Percentiles rank a stretch among this genome's conserved stretches.
Evolutionary conservation across 64 coral and sea anemone genomes (phyloP).

Genomic region (Platygyra sinensis): DNA sequence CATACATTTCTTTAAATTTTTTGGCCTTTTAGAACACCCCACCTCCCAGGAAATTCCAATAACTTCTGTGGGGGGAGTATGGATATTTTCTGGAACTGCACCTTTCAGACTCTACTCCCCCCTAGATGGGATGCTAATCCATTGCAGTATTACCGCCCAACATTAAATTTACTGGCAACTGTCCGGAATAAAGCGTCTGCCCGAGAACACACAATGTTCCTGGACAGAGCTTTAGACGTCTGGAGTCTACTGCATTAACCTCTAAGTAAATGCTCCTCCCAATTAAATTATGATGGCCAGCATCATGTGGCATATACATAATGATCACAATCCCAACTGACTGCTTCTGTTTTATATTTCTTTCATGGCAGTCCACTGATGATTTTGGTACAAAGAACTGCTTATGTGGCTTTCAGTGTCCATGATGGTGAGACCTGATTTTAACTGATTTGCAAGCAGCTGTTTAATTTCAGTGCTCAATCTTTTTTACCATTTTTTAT

Average conservation of each 20-base stretch:
- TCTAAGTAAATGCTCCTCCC: background rate
- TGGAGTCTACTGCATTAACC: background rate
- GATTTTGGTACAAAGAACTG: conserved; percentile 79
- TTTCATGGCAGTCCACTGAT: conserved; percentile 75
- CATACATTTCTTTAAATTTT: too few species aligned
- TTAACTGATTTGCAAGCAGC: background rate
- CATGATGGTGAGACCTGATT: conserved; percentile 79
- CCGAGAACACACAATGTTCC: too few species aligned
- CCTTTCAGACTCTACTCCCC: too few species aligned
- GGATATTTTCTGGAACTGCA: too few species aligned
- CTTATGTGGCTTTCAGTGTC: conserved; percentile 81
- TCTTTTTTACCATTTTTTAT: background rate
- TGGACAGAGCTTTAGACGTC: background rate
- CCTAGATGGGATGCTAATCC: too few species aligned
- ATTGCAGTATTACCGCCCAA: too few species aligned
- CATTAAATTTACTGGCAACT: too few species aligned
- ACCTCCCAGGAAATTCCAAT: too few species aligned
- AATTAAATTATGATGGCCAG: too few species aligned
- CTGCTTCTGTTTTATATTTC: background rate
- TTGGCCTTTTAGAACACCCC: too few species aligned
- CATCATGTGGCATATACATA: background rate
- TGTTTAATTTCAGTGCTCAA: background rate
- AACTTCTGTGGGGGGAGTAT: too few species aligned
- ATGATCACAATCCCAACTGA: background rate
- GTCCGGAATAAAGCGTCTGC: too few species aligned